Base-by-base conservation (phyloP, 2,113 vertebrate genomes). In the Bombycilla garrulus region DNA sequence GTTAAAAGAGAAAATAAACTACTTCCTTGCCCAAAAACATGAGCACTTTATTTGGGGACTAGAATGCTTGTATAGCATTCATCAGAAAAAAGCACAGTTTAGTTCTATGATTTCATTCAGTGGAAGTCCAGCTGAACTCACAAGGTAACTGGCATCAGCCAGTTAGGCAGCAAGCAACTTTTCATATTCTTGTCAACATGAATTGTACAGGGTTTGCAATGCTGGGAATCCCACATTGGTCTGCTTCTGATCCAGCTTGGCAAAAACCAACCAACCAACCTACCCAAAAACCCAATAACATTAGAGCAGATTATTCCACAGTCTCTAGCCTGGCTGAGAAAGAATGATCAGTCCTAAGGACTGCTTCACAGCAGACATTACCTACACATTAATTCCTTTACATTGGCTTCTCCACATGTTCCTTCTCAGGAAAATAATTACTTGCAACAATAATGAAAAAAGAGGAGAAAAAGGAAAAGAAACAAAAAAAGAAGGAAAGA, bases 361-460 rank as follows among this genome's bases (percentile, higher is more conserved):
- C 33, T 58, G 26, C 51, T 42, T 92, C 70, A 18, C 42, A 17
- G 17, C 79, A 92, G 74, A 93, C 48, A 23, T 87, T 95, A 74
- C 72, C 77, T 87, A 62, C 60, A 90, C 6, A 7, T 88, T 93
- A 82, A 71, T 92, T 92, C 82, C 60, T 91, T 91, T 77, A 67
- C 53, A 50, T 86, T 89, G 51, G 29, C 22, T 91, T 95, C 78
- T 93, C 76, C 40, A n/a, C 86, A 50, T 44, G 44, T 73, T 93
- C 56, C 36, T 74, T 82, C 73, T 94, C 94, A 92, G 92, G 80
- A 64, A 89, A 94, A 94, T 33, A 91, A 51, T 84, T 94, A 80
- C 53, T 67, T 89, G 42, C 61, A 88, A 91, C 73, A 94, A 95
- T 19, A 33, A 31, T 42, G 85, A 22, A 31, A 18, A 14, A 12